Conservation (phyloP, 2,888 invertebrate genomes). For the Cosmia pyralina region DNA sequence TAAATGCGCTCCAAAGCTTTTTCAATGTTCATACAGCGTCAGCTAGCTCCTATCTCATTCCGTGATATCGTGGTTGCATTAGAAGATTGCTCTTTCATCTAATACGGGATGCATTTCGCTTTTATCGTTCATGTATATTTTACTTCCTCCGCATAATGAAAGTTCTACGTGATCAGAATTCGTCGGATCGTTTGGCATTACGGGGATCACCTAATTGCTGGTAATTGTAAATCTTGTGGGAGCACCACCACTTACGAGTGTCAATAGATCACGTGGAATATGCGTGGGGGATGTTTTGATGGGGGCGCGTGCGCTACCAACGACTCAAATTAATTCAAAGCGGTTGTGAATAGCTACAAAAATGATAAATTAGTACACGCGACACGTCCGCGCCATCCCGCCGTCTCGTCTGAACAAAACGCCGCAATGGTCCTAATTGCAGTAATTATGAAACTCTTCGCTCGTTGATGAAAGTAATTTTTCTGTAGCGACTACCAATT, state of each 20-base stretch:
- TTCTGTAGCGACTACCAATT: constrained; percentile 87
- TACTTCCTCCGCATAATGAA: constrained; percentile 52
- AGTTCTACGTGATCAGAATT: constrained; percentile 59
- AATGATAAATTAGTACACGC: constrained; percentile 82
- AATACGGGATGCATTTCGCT: constrained; percentile 57
- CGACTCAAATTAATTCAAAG: constrained; percentile 69
- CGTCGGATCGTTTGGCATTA: constrained; percentile 21
- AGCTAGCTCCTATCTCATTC: constrained; percentile 55
- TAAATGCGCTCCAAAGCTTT: constrained; percentile 40
- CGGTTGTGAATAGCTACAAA: constrained; percentile 72
- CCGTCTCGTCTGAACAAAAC: constrained; percentile 80
- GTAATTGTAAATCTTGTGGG: constrained; percentile 55
- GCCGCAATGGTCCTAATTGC: constrained; percentile 84
- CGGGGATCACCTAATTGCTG: constrained; percentile 48
- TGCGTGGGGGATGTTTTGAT: constrained; percentile 52
- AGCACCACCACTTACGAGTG: constrained; percentile 44
- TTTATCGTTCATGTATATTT: constrained; percentile 60
- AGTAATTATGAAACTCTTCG: constrained; percentile 88
- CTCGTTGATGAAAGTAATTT: constrained; percentile 88
- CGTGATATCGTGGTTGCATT: constrained; percentile 57
- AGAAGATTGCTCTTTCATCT: constrained; percentile 63
- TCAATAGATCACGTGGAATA: constrained; percentile 57
- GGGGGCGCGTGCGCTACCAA: constrained; percentile 60
- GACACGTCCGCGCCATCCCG: constrained; percentile 79
- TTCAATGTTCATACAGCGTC: constrained; percentile 51